Evolutionary conservation across 2,888 invertebrate species (phyloP).

Genomic region (Hedya salicella): DNA sequence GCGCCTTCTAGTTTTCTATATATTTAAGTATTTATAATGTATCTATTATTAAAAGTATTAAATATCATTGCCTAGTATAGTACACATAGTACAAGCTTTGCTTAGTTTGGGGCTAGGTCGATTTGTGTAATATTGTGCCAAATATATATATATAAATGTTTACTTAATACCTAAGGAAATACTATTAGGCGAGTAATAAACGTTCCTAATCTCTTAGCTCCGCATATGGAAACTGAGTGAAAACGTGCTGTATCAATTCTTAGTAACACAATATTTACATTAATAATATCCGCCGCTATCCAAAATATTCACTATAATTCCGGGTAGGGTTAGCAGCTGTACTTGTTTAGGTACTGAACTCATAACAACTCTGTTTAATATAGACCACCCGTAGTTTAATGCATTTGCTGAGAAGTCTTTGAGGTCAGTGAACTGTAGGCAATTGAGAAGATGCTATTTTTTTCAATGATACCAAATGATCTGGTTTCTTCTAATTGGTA

Average conservation of each 20-base stretch:
- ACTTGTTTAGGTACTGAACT: not conserved
- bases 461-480: too few species aligned
- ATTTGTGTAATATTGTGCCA: too few species aligned
- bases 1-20: too few species aligned
- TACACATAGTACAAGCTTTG: too few species aligned
- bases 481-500: too few species aligned
- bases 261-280: slow-evolving; percentile 33
- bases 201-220: not conserved
- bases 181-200: not conserved
- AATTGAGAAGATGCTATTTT: too few species aligned
- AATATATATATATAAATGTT: too few species aligned
- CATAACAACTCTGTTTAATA: slow-evolving; percentile 18
- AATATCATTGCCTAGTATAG: too few species aligned
- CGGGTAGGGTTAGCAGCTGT: not conserved
- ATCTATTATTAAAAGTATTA: too few species aligned
- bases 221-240: not conserved
- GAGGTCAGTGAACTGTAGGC: not conserved
- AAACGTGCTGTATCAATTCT: slow-evolving; percentile 36
- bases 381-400: slow-evolving; percentile 21
- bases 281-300: slow-evolving; percentile 4
- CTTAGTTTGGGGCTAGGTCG: too few species aligned
- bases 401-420: not conserved
- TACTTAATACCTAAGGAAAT: too few species aligned
- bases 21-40: too few species aligned
- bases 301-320: slow-evolving; percentile 4